Evolutionary conservation across 1,140 invertebrate genomes (phyloP).

Genomic region (Drosophila carrolli): DNA sequence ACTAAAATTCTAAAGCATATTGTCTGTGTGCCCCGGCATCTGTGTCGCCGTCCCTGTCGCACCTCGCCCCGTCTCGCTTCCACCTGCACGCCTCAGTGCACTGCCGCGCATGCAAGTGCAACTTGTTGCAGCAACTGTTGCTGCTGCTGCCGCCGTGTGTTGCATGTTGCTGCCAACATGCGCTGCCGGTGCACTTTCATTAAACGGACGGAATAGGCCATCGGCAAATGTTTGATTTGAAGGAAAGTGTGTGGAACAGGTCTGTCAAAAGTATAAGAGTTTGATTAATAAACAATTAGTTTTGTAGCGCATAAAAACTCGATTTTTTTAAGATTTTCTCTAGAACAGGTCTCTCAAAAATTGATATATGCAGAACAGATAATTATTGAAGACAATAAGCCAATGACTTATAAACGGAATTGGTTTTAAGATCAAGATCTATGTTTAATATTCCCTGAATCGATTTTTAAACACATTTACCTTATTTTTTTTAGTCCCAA

Average conservation of each 20-base stretch:
- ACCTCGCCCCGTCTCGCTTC: not conserved
- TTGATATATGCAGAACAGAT: not conserved
- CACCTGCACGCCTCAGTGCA: constrained; percentile 50
- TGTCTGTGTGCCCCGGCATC: constrained; percentile 32
- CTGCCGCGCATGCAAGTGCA: constrained; percentile 62
- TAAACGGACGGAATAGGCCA: constrained; percentile 29
- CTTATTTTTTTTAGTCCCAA: too few relatives aligned
- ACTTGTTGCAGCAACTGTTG: constrained; percentile 75
- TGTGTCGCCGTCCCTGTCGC: constrained; percentile 10
- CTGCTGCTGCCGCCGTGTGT: constrained; percentile 32
- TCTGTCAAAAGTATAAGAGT: not conserved
- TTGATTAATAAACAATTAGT: not conserved
- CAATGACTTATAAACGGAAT: too few relatives aligned
- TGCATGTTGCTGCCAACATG: constrained; percentile 25
- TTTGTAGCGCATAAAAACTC: not conserved
- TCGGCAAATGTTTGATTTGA: constrained; percentile 4
- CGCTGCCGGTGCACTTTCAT: constrained; percentile 62
- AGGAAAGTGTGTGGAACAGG: constrained; percentile 27
- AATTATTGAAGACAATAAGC: too few relatives aligned
- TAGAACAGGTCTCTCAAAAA: not conserved
- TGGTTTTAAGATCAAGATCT: too few relatives aligned
- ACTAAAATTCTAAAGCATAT: constrained; percentile 74
- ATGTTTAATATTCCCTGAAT: too few relatives aligned
- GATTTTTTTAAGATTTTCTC: not conserved
- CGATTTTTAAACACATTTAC: too few relatives aligned